Base-by-base conservation (phyloP, 2,113 vertebrate genomes). In the Ornithorhynchus anatinus region DNA sequence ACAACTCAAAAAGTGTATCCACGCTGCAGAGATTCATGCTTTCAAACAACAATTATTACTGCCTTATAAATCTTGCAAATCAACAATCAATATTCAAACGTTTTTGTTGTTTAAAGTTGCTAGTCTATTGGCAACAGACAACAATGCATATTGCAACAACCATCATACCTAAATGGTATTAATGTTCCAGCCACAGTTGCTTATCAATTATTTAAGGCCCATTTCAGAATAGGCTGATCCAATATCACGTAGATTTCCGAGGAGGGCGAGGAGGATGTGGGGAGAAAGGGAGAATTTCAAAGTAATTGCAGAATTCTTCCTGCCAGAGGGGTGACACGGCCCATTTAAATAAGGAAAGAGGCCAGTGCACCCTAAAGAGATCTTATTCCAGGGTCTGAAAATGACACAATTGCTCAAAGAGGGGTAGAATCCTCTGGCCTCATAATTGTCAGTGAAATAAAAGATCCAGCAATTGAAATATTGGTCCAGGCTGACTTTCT, bases 381-480 rank as follows among this genome's bases (percentile, higher is more conserved):
- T 45, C 54, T 48, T 63, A 32, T 36, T 61, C 74, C 35, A 72
- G 43, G 63, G 8, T 64, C 1, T 74, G 59, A 69, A 86, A 84
- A 86, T 65, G n/a, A 4, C 81, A 75, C 59, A 54, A 63, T 48
- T 73, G 51, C 40, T 36, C 75, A 54, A 57, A 80, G 62, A n/a
- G 65, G 82, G 60, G 35, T 20, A 33, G 79, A 65, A 72, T 65
- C 48, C 65, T 36, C 50, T 69, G 62, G 43, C 77, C 71, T 62
- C 69, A 67, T 50, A 50, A 64, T 75, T 52, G 58, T 73, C 78
- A 75, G 79, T 69, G 74, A 89, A 91, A 92, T 76, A 89, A 84
- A 87, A 89, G 77, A 88, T 89, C 82, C 88, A 68, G 42, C 78
- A 80, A 88, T 56, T 84, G 81, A 92, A 87, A 89, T 88, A 89